Base-by-base conservation (phyloP, 2,113 vertebrate species). In the Marmota flaviventris region DNA sequence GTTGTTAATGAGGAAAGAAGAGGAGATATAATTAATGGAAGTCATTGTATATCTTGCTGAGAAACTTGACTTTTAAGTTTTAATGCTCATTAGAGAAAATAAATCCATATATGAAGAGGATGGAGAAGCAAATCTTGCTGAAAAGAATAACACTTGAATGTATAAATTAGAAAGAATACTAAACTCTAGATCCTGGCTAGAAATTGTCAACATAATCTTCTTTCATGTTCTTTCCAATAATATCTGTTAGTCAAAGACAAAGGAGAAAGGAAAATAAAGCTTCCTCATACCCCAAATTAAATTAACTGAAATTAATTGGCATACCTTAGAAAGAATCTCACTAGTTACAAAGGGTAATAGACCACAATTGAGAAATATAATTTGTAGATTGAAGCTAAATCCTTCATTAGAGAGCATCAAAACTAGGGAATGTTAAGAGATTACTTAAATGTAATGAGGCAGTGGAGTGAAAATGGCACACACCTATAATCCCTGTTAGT, bases 371-470 rank as follows among this genome's bases (percentile, higher is more conserved):
- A 84, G 25, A 76, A 93, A 83, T 86, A 67, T 56, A 85, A 56
- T 77, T 39, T 51, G 9, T 65, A 91, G 37, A 27, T 22, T 90
- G 25, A 89, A 22, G 14, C 61, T 89, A 86, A 86, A 86, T 86
- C 18, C 13, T 77, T 92, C 45, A 58, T 39, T 73, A 88, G 34
- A 84, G 0, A 86, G 34, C 18, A 91, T 82, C 56, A 24, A 67
- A 56, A 48, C 34, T 56, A 48, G 58, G 6, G 1, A 87, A 72
- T 63, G 92, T 67, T 56, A 97, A 70, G 22, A 14, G 34, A 78
- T 39, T 45, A 87, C 73, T 88, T 77, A 12, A 96, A 96, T 81
- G 72, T 91, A 91, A 72, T 86, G 76, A 78, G 27, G n/a, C 22
- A 39, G 8, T 22, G 63, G 63, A 4, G 56, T 56, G 56, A 17